A percentile compares a stretch with the other conserved stretches of the same genome.
Evolutionary conservation across 2,113 vertebrate genomes (phyloP).

Genomic region (Sphyrna mokarran): DNA sequence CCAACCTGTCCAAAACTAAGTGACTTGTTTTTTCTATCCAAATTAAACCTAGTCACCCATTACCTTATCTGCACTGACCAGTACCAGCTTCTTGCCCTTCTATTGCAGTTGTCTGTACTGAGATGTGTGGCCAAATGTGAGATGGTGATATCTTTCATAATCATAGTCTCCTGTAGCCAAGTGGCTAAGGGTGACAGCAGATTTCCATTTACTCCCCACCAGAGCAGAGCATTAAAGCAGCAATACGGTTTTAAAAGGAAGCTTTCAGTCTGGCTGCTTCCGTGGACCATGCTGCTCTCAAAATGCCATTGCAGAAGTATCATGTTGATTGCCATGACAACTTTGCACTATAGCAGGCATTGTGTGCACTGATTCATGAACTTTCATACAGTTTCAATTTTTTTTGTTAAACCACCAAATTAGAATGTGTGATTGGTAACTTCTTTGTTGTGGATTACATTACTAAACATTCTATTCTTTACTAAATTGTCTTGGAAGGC

Average conservation of each 20-base stretch:
- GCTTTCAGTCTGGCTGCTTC: not conserved
- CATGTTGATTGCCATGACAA: not conserved
- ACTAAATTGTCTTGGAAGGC: not conserved
- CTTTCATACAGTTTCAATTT: not conserved
- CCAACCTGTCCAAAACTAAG: not conserved
- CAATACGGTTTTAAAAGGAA: not conserved
- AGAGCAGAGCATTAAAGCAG: not conserved
- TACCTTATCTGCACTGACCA: not conserved
- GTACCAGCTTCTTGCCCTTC: not conserved
- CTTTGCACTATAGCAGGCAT: not conserved
- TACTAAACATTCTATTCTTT: not conserved
- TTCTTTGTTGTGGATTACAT: not conserved
- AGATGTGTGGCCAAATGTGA: not conserved
- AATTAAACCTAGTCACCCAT: not conserved
- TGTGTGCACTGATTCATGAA: not conserved
- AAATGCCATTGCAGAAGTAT: slow-evolving; percentile 8
- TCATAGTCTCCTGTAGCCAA: not conserved
- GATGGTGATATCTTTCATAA: not conserved
- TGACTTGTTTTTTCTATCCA: not conserved
- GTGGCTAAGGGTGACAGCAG: not conserved
- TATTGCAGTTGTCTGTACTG: not conserved
- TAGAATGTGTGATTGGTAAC: not conserved
- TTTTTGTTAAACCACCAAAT: not conserved
- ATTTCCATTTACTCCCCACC: not conserved
- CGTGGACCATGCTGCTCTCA: not conserved